Conservation (phyloP, 2,797 vertebrate species). For the Tokudaia tokunoshimensis region DNA sequence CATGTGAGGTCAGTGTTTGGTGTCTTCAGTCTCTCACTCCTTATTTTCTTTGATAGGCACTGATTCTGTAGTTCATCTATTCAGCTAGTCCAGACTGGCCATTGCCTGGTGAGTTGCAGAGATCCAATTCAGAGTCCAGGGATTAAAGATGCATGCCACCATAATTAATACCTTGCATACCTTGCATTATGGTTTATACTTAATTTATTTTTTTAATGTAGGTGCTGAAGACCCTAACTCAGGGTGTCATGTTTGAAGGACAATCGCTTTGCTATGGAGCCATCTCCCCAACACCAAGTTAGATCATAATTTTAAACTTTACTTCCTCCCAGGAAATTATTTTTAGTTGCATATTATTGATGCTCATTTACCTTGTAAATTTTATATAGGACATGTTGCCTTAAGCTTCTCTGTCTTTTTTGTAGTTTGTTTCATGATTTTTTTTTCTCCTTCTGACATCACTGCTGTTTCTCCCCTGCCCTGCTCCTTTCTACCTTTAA, state of each 20-base stretch:
- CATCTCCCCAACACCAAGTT: background rate
- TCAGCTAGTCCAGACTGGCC: background rate
- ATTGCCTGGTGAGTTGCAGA: background rate
- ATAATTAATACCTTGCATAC: too few relatives aligned
- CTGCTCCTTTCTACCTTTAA: background rate
- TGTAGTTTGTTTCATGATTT: conserved; percentile 45
- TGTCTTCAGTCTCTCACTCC: background rate
- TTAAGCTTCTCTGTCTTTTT: background rate
- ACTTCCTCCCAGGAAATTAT: background rate
- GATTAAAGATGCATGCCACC: background rate
- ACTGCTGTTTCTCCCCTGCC: background rate
- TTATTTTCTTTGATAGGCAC: background rate
- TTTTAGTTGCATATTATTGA: background rate
- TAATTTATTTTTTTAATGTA: background rate
- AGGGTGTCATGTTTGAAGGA: background rate
- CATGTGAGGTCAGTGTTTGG: background rate
- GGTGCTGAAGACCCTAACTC: background rate
- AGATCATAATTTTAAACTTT: background rate
- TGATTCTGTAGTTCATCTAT: background rate
- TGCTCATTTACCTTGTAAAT: background rate
- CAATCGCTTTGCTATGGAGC: background rate
- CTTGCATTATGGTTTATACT: too few relatives aligned
- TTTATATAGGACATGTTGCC: background rate
- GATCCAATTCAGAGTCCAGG: background rate
- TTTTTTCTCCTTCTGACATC: conserved; percentile 17